These are phyloP conservation scores for Apteryx mantelli DNA, from an alignment of 2,113 vertebrate species.

Conservation along the genomic window DNA sequence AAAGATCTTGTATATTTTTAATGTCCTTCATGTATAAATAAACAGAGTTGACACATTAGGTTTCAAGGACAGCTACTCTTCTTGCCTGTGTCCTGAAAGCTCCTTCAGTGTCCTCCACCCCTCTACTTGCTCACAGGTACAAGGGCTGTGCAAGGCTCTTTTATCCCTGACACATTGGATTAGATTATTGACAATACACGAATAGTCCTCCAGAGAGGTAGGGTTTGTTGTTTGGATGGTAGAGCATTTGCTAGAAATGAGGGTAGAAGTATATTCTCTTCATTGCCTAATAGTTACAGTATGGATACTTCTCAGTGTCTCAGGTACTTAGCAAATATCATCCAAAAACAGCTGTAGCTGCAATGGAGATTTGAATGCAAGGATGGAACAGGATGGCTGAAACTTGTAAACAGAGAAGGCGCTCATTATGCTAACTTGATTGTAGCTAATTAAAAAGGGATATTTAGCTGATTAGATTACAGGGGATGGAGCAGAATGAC, in stretches of 20 bases:
- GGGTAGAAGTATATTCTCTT: not conserved
- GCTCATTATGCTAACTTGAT: slow-evolving; percentile 60
- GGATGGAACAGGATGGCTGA: slow-evolving; percentile 48
- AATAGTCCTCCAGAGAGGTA: not conserved
- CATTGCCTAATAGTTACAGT: not conserved
- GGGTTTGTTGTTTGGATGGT: not conserved
- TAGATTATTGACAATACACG: not conserved
- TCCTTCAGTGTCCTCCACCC: not conserved
- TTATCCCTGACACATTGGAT: not conserved
- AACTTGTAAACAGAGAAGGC: slow-evolving; percentile 57
- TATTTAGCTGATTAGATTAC: slow-evolving; percentile 72
- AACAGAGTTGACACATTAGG: not conserved
- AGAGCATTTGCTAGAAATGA: not conserved
- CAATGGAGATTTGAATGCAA: slow-evolving; percentile 32
- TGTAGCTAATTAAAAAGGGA: slow-evolving; percentile 69
- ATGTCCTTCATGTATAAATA: not conserved
- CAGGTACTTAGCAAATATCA: not conserved
- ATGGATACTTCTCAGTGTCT: not conserved
- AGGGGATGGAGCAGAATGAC: slow-evolving; percentile 62
- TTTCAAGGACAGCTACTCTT: not conserved
- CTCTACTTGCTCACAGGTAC: not conserved
- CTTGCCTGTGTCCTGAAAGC: not conserved
- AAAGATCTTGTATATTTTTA: not conserved
- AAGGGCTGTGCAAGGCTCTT: not conserved
- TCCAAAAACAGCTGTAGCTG: not conserved